Base-by-base conservation (phyloP, 2,888 invertebrate species). In the Metalampra italica region DNA sequence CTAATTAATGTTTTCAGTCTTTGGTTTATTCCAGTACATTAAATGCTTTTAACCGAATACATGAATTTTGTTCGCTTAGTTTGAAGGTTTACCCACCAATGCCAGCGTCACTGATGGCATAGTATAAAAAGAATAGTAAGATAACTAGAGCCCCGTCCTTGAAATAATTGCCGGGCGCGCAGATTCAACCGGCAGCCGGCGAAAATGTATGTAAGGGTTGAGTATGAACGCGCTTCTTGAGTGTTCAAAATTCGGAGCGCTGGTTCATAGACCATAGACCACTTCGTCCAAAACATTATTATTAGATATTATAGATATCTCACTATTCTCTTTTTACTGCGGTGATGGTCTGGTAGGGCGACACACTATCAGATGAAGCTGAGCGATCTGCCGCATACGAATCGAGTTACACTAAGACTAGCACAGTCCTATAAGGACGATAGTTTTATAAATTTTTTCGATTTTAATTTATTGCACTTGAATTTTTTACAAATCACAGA, bases 1-100 rank as follows among this genome's bases (percentile, higher is more conserved):
- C 75, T 75, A 73, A 77, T 77, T 80, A 81, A 80, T 82, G 81
- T 77, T 78, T 69, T 70, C 85, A 85, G 84, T 85, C 85, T 85
- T 86, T 85, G 84, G 82, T 82, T 82, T 71, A 71, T 75, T 77
- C 77, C 77, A 82, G 78, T 82, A 73, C 78, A 69, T 75, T 75
- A 78, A 75, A 70, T 71, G 61, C 59, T 54, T 64, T 70, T 73
- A 64, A 64, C 62, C 71, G 60, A 68, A 64, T 63, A 60, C 62
- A 58, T 58, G 62, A 58, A 54, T 53, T 54, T 79, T 78, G 75
- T 77, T 77, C 76, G 64, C 65, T 57, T 56, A 45, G 53, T 59
- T 56, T 56, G 45, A 8, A 51, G 49, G 48, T 52, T 50, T 56
- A 52, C 50, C n/a, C n/a, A n/a, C n/a, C 53, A 45, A 52, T 47